phyloP scores from a whole-genome alignment of 2,888 invertebrate genomes.

The Myathropa florea region DNA sequence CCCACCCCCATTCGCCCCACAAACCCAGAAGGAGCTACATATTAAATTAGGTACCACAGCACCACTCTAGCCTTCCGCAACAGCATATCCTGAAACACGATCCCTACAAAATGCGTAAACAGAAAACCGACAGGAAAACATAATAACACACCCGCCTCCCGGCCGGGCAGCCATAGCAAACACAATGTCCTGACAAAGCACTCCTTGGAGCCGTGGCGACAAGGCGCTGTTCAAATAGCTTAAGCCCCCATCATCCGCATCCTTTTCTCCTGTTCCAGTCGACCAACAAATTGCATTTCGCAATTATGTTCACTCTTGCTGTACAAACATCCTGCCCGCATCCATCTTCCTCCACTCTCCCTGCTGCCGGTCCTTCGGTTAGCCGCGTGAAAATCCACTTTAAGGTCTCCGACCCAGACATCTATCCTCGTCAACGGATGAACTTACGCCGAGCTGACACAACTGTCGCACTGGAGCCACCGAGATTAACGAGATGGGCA shows the following conservation, averaged over 20 bases:
- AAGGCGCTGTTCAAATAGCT: conserved; percentile 7
- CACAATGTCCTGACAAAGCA: conserved; percentile 15
- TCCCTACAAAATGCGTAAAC: conserved; percentile 1
- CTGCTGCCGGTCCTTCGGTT: background rate
- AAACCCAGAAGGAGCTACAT: background rate
- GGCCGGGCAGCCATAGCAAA: background rate
- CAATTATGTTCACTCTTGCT: conserved; percentile 29
- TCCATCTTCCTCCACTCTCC: background rate
- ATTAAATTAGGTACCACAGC: conserved; percentile 23
- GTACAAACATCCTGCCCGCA: background rate
- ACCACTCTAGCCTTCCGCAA: conserved; percentile 6
- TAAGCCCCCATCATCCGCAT: background rate
- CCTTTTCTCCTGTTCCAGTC: conserved; percentile 8
- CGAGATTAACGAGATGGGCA: conserved; percentile 26
- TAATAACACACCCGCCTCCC: background rate
- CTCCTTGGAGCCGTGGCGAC: conserved; percentile 1
- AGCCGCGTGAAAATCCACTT: background rate
- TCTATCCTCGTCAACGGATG: conserved; percentile 1
- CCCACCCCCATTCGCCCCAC: background rate
- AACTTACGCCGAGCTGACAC: background rate
- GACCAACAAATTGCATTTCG: conserved; percentile 53
- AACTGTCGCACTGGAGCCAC: background rate
- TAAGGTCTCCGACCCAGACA: background rate
- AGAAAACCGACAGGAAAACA: conserved; percentile 27
- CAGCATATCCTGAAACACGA: conserved; percentile 11